phyloP scores from a whole-genome alignment of 2,797 vertebrate species.

The Onychomys leucogaster region DNA sequence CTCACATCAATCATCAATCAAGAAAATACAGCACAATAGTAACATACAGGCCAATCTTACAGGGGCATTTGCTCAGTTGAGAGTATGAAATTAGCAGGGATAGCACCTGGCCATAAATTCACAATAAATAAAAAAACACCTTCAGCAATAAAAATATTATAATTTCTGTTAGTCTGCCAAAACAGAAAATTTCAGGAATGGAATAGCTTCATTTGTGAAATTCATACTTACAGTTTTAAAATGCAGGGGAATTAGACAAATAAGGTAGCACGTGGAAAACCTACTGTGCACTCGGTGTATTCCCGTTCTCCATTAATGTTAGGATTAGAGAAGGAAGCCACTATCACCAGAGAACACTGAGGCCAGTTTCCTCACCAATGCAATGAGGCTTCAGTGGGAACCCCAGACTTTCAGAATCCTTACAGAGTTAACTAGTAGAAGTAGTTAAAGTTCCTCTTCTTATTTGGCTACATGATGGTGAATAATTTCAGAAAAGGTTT shows the following conservation, averaged over 20 bases:
- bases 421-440: not conserved
- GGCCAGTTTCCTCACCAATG: not conserved
- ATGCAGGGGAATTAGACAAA: not conserved
- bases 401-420: not conserved
- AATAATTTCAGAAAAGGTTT: not conserved
- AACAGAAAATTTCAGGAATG: not conserved
- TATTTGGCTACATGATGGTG: not conserved
- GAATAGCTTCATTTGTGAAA: not conserved
- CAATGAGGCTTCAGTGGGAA: not conserved
- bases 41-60: not conserved
- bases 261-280: not conserved
- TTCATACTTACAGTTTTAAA: not conserved
- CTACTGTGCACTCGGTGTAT: not conserved
- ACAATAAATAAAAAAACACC: not conserved
- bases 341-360: not conserved
- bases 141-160: not conserved
- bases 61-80: not conserved
- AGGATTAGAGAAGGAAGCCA: not conserved
- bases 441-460: not conserved
- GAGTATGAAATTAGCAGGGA: not conserved
- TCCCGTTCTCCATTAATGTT: not conserved
- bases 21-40: not conserved
- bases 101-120: conserved; percentile 10
- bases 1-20: not conserved
- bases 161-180: not conserved